Conservation (phyloP, 2,113 vertebrate genomes). For the Smithornis capensis region DNA sequence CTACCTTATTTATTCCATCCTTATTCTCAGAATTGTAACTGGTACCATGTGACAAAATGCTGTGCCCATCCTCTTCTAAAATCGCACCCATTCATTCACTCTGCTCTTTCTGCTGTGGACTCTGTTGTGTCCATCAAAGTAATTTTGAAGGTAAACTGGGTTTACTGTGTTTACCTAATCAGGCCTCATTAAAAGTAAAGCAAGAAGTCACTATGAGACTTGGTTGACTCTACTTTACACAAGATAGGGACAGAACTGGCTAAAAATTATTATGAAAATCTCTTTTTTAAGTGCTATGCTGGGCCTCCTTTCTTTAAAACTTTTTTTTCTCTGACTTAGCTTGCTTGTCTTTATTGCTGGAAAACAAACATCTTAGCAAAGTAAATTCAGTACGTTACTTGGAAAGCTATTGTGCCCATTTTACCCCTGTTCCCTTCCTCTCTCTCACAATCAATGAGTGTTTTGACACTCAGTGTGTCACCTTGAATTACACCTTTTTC, state of each 20-base stretch:
- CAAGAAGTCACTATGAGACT: background rate
- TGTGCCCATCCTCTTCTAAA: background rate
- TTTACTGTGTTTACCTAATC: background rate
- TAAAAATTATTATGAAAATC: background rate
- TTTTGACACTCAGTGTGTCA: background rate
- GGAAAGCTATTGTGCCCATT: background rate
- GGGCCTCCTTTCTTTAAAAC: background rate
- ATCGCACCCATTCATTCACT: background rate
- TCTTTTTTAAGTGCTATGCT: background rate
- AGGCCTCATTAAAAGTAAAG: background rate
- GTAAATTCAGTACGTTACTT: background rate
- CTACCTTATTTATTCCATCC: background rate
- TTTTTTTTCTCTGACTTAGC: background rate
- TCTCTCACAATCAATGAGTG: background rate
- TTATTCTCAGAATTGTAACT: background rate
- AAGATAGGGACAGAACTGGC: background rate
- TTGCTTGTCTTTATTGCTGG: background rate
- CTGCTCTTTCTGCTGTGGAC: background rate
- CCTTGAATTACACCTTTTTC: background rate
- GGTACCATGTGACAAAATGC: background rate
- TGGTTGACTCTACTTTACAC: background rate
- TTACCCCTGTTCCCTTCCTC: background rate
- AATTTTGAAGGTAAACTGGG: background rate
- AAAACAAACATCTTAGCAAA: background rate
- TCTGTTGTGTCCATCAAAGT: background rate